Evolutionary conservation across 37 sponge, comb jelly and placozoan species (phyloP).

Genomic region (Oopsacas minuta): DNA sequence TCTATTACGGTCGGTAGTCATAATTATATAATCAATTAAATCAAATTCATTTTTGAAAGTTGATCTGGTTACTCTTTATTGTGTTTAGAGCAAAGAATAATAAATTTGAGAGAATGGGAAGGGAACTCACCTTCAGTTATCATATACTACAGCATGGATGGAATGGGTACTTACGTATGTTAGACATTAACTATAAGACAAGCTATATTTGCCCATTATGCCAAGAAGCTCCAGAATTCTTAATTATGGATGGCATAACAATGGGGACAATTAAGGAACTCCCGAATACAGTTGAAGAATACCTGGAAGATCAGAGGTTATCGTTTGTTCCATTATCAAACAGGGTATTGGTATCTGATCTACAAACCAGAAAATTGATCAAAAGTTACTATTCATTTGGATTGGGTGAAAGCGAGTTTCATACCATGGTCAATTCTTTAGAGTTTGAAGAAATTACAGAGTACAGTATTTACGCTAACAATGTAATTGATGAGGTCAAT

Average conservation of each 20-base stretch:
- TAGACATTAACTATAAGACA: background rate
- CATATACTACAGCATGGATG: background rate
- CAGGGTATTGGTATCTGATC: background rate
- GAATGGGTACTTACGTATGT: background rate
- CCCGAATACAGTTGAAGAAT: background rate
- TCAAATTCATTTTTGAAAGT: no score
- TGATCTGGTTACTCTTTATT: background rate
- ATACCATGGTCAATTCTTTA: background rate
- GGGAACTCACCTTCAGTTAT: background rate
- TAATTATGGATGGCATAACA: conserved; percentile 13
- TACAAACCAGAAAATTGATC: background rate
- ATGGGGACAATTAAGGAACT: background rate
- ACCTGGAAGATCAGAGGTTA: background rate
- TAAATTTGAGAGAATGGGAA: background rate
- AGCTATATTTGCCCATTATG: background rate
- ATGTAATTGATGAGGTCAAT: background rate
- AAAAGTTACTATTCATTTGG: background rate
- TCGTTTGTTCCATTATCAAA: background rate
- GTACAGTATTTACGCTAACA: background rate
- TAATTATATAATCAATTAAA: no score
- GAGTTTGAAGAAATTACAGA: background rate
- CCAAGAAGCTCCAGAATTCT: background rate
- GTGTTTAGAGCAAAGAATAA: background rate
- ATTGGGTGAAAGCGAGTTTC: background rate
- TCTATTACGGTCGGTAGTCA: no score